Conservation (phyloP, 2,113 vertebrate genomes). For the Upupa epops region DNA sequence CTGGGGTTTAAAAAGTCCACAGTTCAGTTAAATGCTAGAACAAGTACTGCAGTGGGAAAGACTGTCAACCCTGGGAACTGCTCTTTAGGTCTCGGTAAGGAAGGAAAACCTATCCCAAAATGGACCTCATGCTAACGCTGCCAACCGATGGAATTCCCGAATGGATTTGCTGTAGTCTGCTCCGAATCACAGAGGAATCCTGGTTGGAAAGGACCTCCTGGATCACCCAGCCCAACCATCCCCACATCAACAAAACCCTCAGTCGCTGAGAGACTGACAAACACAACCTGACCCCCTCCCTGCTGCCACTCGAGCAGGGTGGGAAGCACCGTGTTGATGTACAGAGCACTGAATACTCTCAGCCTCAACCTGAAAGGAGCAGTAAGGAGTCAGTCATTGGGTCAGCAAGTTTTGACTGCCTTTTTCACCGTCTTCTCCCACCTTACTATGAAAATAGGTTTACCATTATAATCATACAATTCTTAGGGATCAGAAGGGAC, state of each 20-base stretch:
- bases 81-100: neutral
- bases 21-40: slow-evolving; percentile 25
- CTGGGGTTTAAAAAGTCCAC: neutral
- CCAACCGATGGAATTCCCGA: neutral
- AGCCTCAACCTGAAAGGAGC: neutral
- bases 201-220: too few species aligned
- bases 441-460: neutral
- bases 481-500: too few species aligned
- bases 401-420: neutral
- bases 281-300: too few species aligned
- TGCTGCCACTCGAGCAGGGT: too few species aligned
- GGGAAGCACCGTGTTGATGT: too few species aligned
- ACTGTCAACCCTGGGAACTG: neutral
- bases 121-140: slow-evolving; percentile 10
- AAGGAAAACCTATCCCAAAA: neutral
- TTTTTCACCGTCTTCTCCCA: neutral
- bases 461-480: too few species aligned
- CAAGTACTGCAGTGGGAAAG: neutral
- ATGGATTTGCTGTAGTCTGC: neutral
- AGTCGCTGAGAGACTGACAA: too few species aligned
- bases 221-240: too few species aligned
- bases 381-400: neutral
- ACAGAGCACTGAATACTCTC: neutral
- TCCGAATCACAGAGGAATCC: too few species aligned
- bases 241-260: too few species aligned